Base-by-base conservation (phyloP, 2,888 invertebrate species). In the Drosophila ustulata region DNA sequence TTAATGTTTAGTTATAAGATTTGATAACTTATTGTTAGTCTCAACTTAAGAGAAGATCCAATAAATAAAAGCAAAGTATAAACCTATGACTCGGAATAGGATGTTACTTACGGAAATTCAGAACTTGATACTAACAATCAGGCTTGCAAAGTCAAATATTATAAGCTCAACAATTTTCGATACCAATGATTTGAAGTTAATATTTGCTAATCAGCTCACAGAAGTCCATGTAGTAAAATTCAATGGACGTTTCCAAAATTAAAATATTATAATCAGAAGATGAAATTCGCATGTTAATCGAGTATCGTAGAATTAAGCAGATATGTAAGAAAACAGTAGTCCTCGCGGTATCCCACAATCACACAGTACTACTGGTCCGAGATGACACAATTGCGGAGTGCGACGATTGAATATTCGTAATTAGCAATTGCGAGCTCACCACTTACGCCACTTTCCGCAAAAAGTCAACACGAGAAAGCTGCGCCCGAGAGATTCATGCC, bases 101-200 rank as follows among this genome's bases (percentile, higher is more conserved):
- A 57, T 57, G 28, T 39, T 57, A 47, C 39, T 47, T 13, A 25
- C 26, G 7, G 26, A 57, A 47, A 57, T 39, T 1, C 46, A 7
- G 18, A 56, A 57, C 13, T 57, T 46, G 7, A 57, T 57, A 6
- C 57, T 57, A 18, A 57, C 30, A 41, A 49, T 41, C 5, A 58
- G 49, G 28, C 26, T 37, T 18, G 57, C 37, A 8, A 39, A 57
- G 8, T 11, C 57, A 4, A 4, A 6, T 8, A 47, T 50, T 34
- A 34, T 50, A 34, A 47, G 37, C 47, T 34, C 46, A 3, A 28
- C 23, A n/a, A 49, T 58, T n/a, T 30, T 53, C 11, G 18, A 30
- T 7, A 30, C 18, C 23, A 8, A 58, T 7, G 30, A 58, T 49
- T 49, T 57, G 23, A 37, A 49, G 11, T 4, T 39, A 3, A 37